Percentiles rank a stretch among this genome's conserved stretches.
phyloP scores from a whole-genome alignment of 2,888 invertebrate genomes.

The Oegoconia quadripuncta region DNA sequence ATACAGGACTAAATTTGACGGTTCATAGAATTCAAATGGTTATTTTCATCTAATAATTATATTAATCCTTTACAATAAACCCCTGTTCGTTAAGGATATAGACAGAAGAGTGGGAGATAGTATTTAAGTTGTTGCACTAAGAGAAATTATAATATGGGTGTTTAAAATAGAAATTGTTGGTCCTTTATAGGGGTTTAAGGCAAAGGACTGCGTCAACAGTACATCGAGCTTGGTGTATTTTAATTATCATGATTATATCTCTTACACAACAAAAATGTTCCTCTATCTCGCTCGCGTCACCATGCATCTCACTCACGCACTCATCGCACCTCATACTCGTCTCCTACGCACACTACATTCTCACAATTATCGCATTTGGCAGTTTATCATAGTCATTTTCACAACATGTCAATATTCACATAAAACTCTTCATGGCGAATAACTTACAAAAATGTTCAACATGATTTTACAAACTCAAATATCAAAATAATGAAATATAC shows the following conservation, averaged over 20 bases:
- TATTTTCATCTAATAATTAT: slow-evolving; percentile 58
- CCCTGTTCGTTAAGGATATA: slow-evolving; percentile 46
- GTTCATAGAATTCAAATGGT: slow-evolving; percentile 64
- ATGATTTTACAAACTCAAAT: slow-evolving; percentile 30
- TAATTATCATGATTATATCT: slow-evolving; percentile 67
- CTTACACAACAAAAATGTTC: slow-evolving; percentile 60
- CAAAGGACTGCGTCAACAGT: slow-evolving; percentile 50
- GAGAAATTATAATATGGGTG: slow-evolving; percentile 33
- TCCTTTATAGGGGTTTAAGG: slow-evolving; percentile 55
- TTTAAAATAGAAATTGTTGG: slow-evolving; percentile 48
- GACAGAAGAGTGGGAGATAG: slow-evolving; percentile 42
- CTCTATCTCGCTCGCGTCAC: slow-evolving; percentile 21
- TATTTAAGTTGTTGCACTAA: slow-evolving; percentile 35
- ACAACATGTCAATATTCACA: slow-evolving; percentile 64
- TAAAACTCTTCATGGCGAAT: slow-evolving; percentile 41
- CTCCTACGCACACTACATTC: too few species aligned
- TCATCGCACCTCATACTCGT: slow-evolving; percentile 24
- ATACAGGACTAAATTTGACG: slow-evolving; percentile 72
- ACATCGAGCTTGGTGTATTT: slow-evolving; percentile 71
- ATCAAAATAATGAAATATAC: slow-evolving; percentile 21
- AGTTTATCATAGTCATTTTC: slow-evolving; percentile 63
- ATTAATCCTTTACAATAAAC: slow-evolving; percentile 56
- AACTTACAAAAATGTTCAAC: slow-evolving; percentile 37
- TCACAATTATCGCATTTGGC: slow-evolving; percentile 65
- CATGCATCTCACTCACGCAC: slow-evolving; percentile 24